Conservation (phyloP, 2,888 invertebrate genomes). For the Tipula helvola region DNA sequence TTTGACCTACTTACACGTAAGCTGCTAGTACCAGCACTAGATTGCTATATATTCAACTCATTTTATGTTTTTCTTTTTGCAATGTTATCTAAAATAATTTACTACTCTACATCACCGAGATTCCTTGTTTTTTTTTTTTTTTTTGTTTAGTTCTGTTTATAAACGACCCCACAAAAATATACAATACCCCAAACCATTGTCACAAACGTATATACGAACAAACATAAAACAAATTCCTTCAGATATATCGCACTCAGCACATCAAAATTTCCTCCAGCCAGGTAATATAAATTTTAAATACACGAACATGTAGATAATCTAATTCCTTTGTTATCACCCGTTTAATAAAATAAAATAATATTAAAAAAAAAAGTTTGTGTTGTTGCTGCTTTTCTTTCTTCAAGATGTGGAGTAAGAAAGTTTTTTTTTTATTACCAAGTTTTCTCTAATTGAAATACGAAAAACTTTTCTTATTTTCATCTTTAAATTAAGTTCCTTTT, state of each 20-base stretch:
- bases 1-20: no score
- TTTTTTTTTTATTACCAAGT: not conserved
- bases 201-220: not conserved
- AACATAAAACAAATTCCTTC: not conserved
- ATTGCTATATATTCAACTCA: no score
- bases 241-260: not conserved
- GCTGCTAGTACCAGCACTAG: no score
- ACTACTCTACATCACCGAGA: no score
- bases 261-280: not conserved
- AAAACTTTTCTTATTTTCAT: not conserved
- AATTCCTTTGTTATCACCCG: constrained; percentile 4
- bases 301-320: not conserved
- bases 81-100: no score
- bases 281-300: not conserved
- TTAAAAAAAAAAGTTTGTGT: not conserved
- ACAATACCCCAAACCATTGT: not conserved
- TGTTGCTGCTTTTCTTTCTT: not conserved
- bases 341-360: not conserved
- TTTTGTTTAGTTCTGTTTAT: not conserved
- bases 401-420: not conserved
- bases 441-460: not conserved
- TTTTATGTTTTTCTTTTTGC: no score
- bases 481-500: not conserved
- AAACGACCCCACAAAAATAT: not conserved
- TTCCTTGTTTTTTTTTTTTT: no score